phyloP scores from a whole-genome alignment of 2,797 vertebrate species.

The Gambelia wislizenii region DNA sequence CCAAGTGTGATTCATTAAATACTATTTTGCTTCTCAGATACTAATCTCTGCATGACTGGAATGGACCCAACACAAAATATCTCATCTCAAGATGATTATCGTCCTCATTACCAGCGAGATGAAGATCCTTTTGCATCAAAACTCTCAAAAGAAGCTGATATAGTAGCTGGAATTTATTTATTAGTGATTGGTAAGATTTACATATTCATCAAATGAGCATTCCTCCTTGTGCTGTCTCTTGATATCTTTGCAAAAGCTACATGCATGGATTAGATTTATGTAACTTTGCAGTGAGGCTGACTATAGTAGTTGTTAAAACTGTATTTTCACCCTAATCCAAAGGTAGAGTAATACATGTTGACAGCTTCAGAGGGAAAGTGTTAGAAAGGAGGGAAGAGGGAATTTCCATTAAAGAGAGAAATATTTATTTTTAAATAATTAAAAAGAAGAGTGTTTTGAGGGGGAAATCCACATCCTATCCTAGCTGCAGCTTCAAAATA shows the following conservation, averaged over 20 bases:
- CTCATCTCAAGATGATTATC: slow-evolving; percentile 70
- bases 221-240: not conserved
- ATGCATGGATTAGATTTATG: not conserved
- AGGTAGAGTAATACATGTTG: not conserved
- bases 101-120: slow-evolving; percentile 83
- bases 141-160: slow-evolving; percentile 91
- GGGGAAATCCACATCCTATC: not conserved
- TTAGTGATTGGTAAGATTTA: slow-evolving; percentile 87
- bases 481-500: not conserved
- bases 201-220: slow-evolving; percentile 39
- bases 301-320: not conserved
- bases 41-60: slow-evolving; percentile 59
- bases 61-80: slow-evolving; percentile 82
- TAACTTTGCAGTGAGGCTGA: not conserved
- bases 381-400: not conserved
- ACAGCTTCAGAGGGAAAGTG: not conserved
- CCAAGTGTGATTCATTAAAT: not conserved
- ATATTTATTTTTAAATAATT: not conserved
- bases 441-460: not conserved
- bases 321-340: not conserved
- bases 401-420: not conserved
- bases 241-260: not conserved
- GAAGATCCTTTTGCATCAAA: slow-evolving; percentile 91
- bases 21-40: slow-evolving; percentile 71
- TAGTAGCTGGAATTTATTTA: slow-evolving; percentile 91